Percentiles rank a stretch among this genome's conserved stretches.
These are phyloP conservation scores for Mungos mungo DNA, from an alignment of 2,113 vertebrate genomes.

Conservation along the genomic window DNA sequence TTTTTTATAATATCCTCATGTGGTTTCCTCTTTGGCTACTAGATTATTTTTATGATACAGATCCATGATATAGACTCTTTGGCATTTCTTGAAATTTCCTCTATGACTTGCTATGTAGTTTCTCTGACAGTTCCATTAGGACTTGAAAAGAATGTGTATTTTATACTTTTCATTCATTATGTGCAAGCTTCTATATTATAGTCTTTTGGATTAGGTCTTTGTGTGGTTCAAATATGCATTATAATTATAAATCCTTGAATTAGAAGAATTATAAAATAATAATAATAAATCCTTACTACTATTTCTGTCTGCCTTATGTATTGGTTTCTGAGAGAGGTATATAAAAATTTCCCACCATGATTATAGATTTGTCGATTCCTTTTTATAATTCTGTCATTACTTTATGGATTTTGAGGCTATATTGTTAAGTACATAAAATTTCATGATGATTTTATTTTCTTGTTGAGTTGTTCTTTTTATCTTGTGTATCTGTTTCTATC, in stretches of 20 bases:
- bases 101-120: neutral
- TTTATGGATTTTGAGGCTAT: conserved; percentile 12
- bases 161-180: neutral
- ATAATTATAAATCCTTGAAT: neutral
- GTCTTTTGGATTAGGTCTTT: neutral
- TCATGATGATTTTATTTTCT: neutral
- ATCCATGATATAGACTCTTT: neutral
- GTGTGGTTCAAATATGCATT: neutral
- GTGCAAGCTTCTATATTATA: neutral
- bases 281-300: neutral
- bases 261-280: neutral
- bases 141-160: neutral
- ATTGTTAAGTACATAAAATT: neutral
- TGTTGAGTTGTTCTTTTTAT: neutral
- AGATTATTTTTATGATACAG: neutral
- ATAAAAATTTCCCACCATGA: neutral
- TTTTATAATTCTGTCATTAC: neutral
- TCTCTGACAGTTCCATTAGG: neutral
- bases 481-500: neutral
- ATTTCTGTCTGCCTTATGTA: neutral
- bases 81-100: conserved; percentile 14
- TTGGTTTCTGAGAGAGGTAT: neutral
- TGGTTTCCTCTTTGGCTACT: neutral
- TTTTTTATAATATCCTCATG: neutral
- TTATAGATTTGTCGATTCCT: neutral